phyloP scores from a whole-genome alignment of 2,888 invertebrate species.

The Mantis religiosa region DNA sequence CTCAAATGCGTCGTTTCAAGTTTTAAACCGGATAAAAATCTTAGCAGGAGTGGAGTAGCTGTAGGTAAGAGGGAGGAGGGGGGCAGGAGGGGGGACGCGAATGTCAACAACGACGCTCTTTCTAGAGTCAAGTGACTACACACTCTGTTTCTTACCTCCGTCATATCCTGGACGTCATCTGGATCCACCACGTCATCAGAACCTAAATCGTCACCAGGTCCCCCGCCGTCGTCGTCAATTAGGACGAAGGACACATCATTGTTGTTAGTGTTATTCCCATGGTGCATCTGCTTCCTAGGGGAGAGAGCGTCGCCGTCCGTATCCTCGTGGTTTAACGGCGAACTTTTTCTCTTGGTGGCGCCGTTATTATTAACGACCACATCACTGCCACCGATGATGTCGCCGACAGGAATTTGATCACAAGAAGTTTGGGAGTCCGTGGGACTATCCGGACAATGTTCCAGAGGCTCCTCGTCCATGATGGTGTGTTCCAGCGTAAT shows the following conservation, averaged over 20 bases:
- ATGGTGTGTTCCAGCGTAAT: neutral
- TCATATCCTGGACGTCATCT: conserved; percentile 26
- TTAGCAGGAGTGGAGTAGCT: neutral
- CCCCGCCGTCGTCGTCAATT: conserved; percentile 43
- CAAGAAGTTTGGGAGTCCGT: conserved; percentile 21
- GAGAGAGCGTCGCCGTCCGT: conserved; percentile 40
- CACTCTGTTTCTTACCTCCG: conserved; percentile 29
- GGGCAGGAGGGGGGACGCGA: neutral
- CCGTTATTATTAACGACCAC: conserved; percentile 18
- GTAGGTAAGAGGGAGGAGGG: no score
- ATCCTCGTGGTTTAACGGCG: conserved; percentile 34
- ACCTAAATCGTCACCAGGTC: conserved; percentile 37
- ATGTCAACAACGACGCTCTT: neutral
- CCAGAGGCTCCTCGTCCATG: conserved; percentile 21
- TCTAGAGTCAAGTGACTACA: neutral
- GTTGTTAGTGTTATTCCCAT: conserved; percentile 39
- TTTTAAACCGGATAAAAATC: neutral
- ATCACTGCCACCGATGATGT: conserved; percentile 24
- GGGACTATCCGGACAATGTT: conserved; percentile 29
- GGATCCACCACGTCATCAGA: conserved; percentile 28
- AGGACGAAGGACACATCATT: conserved; percentile 49
- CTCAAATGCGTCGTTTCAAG: no score
- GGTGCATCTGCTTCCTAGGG: conserved; percentile 39
- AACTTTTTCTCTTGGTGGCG: conserved; percentile 23
- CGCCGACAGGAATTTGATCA: conserved; percentile 22